phyloP scores from a whole-genome alignment of 2,113 vertebrate genomes.

The Alouatta palliata region DNA sequence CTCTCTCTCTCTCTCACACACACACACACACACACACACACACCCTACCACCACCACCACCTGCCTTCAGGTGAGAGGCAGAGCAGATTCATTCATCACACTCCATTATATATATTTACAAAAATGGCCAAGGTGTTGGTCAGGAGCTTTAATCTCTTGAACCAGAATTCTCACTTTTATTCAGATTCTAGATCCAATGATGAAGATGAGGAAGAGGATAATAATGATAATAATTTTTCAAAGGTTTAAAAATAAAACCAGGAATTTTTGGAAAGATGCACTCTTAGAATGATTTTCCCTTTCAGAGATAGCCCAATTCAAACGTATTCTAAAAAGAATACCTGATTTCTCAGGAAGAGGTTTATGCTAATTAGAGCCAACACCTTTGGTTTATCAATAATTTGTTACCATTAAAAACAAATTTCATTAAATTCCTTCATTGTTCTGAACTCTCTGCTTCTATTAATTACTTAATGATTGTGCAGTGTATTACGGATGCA shows the following conservation, averaged over 20 bases:
- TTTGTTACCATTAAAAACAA: constrained; percentile 51
- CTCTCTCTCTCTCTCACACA: neutral
- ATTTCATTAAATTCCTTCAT: constrained; percentile 55
- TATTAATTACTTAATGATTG: neutral
- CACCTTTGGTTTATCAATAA: constrained; percentile 61
- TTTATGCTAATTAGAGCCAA: constrained; percentile 32
- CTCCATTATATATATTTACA: neutral
- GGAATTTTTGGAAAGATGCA: neutral
- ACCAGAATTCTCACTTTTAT: constrained; percentile 25
- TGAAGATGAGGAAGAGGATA: neutral
- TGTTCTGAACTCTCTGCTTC: constrained; percentile 45
- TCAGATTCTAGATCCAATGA: neutral
- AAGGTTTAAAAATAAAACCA: constrained; percentile 12
- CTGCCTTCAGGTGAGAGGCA: neutral
- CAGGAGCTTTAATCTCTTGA: neutral
- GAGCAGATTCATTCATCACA: neutral
- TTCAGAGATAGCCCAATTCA: neutral
- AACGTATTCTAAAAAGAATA: constrained; percentile 25
- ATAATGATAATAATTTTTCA: neutral
- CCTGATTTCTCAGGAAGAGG: constrained; percentile 47
- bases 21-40: neutral
- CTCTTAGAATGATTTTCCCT: constrained; percentile 4
- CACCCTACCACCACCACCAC: neutral
- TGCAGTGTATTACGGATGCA: neutral
- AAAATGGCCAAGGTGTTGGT: neutral